phyloP scores from a whole-genome alignment of 2,888 invertebrate genomes.

The Sminthurides aquaticus region DNA sequence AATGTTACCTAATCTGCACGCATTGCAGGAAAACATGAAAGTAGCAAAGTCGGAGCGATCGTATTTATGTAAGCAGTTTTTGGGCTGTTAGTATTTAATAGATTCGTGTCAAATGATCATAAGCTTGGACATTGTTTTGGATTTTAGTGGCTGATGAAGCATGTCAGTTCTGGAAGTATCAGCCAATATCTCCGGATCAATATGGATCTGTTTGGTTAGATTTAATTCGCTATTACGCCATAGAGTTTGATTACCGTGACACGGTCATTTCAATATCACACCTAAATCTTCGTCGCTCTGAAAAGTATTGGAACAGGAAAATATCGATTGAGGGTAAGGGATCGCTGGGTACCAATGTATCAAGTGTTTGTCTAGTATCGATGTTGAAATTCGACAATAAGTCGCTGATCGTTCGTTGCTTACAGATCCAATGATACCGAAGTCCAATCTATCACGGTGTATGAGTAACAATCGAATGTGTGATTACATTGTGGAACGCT shows the following conservation, averaged over 20 bases:
- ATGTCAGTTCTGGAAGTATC: constrained; percentile 14
- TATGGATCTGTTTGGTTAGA: constrained; percentile 47
- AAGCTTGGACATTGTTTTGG: constrained; percentile 21
- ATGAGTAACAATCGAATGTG: constrained; percentile 48
- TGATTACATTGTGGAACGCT: constrained; percentile 50
- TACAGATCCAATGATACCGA: constrained; percentile 50
- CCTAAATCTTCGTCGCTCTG: constrained; percentile 33
- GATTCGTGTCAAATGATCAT: too few species aligned
- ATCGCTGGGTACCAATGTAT: not conserved
- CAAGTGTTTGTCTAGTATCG: too few species aligned
- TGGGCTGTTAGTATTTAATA: too few species aligned
- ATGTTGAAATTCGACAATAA: not conserved
- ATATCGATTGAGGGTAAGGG: constrained; percentile 47
- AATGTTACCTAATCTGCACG: constrained; percentile 50
- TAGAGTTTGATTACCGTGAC: constrained; percentile 42
- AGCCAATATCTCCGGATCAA: constrained; percentile 41
- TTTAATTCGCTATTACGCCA: constrained; percentile 46
- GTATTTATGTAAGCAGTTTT: not conserved
- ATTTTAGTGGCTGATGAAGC: constrained; percentile 36
- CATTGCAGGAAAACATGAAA: constrained; percentile 42
- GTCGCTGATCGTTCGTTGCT: constrained; percentile 23
- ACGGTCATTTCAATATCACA: constrained; percentile 43
- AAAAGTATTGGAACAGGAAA: constrained; percentile 47
- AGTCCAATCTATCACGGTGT: constrained; percentile 49
- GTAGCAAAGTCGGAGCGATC: not conserved